phyloP scores from a whole-genome alignment of 2,888 invertebrate species.

The Melinopterus prodromus region DNA sequence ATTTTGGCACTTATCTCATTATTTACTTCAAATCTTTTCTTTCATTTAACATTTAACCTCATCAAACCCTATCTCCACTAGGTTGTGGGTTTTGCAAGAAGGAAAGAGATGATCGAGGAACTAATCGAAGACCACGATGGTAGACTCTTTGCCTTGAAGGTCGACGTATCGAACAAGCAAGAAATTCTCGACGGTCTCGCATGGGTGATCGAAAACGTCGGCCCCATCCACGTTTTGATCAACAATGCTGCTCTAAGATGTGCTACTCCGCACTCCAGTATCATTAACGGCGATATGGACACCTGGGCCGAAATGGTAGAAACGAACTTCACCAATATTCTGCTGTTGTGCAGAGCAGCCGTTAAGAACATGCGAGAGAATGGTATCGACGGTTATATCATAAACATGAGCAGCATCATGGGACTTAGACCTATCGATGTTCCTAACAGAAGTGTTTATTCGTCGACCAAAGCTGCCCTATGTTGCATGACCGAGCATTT shows the following conservation, averaged over 20 bases:
- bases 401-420: slow-evolving; percentile 30
- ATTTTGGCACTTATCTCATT: neutral
- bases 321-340: slow-evolving; percentile 25
- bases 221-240: slow-evolving; percentile 20
- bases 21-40: neutral
- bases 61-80: neutral
- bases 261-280: neutral
- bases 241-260: slow-evolving; percentile 24
- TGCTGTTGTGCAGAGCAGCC: slow-evolving; percentile 20
- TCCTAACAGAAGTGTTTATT: neutral
- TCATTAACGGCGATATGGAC: slow-evolving; percentile 26
- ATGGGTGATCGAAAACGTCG: slow-evolving; percentile 12
- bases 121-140: slow-evolving; percentile 14
- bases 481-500: slow-evolving; percentile 14
- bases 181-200: slow-evolving; percentile 19
- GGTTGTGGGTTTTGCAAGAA: slow-evolving; percentile 27
- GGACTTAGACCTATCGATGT: slow-evolving; percentile 23
- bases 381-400: slow-evolving; percentile 29
- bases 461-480: slow-evolving; percentile 11
- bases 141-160: slow-evolving; percentile 21
- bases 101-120: slow-evolving; percentile 9
- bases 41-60: neutral
- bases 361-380: slow-evolving; percentile 29
- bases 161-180: slow-evolving; percentile 28
- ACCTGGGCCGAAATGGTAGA: slow-evolving; percentile 26